Percentiles rank a stretch among this genome's conserved stretches.
Evolutionary conservation across 2,113 vertebrate species (phyloP).

Genomic region (Pangasianodon hypophthalmus): DNA sequence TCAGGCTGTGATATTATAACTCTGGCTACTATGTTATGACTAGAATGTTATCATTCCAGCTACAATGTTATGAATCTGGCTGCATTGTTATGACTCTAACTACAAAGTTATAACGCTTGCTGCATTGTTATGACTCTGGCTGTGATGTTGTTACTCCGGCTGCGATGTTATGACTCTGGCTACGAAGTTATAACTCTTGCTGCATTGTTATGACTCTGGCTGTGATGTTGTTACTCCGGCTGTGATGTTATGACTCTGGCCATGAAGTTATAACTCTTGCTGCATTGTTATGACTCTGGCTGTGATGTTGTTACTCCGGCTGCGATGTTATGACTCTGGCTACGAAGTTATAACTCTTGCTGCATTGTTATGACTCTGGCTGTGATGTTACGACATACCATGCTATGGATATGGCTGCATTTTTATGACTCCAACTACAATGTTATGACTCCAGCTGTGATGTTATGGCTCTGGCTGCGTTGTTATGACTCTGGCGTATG

Average conservation of each 20-base stretch:
- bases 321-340: neutral
- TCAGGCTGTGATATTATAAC: neutral
- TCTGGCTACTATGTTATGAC: neutral
- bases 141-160: neutral
- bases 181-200: neutral
- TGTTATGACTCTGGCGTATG: neutral
- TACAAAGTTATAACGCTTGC: too few relatives aligned
- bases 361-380: neutral
- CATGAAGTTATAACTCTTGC: neutral
- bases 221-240: neutral
- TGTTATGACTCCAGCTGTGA: neutral
- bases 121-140: neutral
- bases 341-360: neutral
- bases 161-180: neutral
- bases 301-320: neutral
- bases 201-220: neutral
- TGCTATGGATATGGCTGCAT: neutral
- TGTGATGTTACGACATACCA: neutral
- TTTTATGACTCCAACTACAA: neutral
- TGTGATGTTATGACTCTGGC: neutral
- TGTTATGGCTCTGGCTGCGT: neutral
- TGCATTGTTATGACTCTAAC: neutral
- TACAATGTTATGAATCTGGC: neutral
- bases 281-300: neutral
- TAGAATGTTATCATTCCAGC: neutral